Base-by-base conservation (phyloP, 2,888 invertebrate genomes). In the Itoplectis maculator region DNA sequence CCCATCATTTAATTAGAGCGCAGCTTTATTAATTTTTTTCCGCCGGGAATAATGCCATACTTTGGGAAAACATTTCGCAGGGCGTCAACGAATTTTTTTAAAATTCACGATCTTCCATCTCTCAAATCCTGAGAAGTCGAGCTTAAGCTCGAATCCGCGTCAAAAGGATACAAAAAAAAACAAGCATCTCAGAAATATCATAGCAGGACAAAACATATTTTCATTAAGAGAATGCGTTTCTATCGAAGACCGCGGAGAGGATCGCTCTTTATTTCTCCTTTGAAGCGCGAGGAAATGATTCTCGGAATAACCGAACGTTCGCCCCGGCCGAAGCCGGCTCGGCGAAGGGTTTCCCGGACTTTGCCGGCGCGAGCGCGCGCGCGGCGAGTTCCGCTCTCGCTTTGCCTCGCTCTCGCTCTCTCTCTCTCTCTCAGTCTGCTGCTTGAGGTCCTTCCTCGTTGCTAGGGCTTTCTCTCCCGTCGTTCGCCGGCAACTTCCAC, bases 391-490 rank as follows among this genome's bases (percentile, higher is more conserved):
- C 69, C 69, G 18, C 20, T 20, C 2, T 29, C 5, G 59, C 56
- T 72, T 59, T 59, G 56, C 59, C 72, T 72, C 56, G 29, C 45
- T 23, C 59, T 47, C 45, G 54, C n/a, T n/a, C n/a, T n/a, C n/a
- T 45, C 56, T 72, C 45, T 59, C 72, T 72, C 56, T 2, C 45
- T 23, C 59, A 35, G 29, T 29, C 29, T 29, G 29, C 29, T n/a
- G 29, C 29, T 29, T 5, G 35, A 20, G 54, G 56, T 72, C 47
- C 69, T 70, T 78, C 68, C 73, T 45, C 65, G 74, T 65, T 70
- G 56, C 78, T 54, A 65, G 78, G 81, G 74, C 56, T 81, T 74
- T 78, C 66, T 59, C 81, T 63, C 73, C 63, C 68, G 47, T 74
- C 61, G 66, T 68, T 81, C 70, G 35, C 70, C 35, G 63, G 75